phyloP scores from a whole-genome alignment of 2,797 vertebrate genomes.

The Antrozous pallidus region DNA sequence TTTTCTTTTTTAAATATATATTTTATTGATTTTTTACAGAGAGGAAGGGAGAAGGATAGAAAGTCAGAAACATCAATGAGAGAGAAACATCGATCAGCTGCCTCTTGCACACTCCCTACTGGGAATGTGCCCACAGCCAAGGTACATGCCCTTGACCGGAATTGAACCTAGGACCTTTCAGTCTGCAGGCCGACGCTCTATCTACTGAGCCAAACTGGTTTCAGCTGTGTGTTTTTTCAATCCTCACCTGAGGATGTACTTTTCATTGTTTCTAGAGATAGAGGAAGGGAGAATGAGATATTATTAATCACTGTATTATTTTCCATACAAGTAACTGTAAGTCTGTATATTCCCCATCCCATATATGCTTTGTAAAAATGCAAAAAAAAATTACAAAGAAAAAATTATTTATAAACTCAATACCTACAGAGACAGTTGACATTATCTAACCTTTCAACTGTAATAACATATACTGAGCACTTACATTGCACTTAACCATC shows the following conservation, averaged over 20 bases:
- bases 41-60: no score
- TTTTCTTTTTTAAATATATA: no score
- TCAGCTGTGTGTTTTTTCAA: no score
- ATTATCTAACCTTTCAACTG: background rate
- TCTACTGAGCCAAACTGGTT: no score
- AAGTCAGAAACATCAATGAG: no score
- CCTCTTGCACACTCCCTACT: no score
- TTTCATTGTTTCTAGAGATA: background rate
- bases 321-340: background rate
- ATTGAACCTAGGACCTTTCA: no score
- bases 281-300: background rate
- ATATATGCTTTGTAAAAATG: slow-evolving; percentile 17
- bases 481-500: background rate
- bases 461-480: background rate
- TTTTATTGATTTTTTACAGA: no score
- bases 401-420: background rate
- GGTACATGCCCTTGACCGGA: no score
- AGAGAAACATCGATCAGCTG: no score
- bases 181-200: no score
- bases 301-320: background rate
- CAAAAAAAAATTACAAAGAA: background rate
- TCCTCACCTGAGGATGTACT: background rate
- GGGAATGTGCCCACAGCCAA: no score
- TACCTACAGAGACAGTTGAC: background rate
- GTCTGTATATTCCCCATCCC: background rate